phyloP scores from a whole-genome alignment of 53 echinoderm and acorn worm species.

The Holothuria leucospilota region DNA sequence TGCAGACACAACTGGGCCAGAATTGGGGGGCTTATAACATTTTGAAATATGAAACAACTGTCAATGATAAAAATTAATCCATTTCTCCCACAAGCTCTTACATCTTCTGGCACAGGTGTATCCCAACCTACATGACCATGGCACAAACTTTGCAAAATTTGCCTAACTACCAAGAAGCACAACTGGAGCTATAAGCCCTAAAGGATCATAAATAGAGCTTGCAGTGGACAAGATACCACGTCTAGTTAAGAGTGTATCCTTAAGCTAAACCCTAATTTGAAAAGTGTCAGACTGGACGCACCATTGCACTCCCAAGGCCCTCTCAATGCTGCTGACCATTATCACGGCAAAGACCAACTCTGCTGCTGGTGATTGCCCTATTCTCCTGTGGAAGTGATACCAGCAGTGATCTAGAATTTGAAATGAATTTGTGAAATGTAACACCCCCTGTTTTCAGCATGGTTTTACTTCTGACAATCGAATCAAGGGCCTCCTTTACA shows the following conservation, averaged over 20 bases:
- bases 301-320: constrained; percentile 40
- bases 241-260: constrained; percentile 42
- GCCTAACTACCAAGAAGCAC: constrained; percentile 51
- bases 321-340: constrained; percentile 8
- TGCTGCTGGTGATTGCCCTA: constrained; percentile 24
- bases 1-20: background rate
- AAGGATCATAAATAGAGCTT: constrained; percentile 75
- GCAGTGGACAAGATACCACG: constrained; percentile 66
- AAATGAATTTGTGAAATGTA: constrained; percentile 67
- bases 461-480: constrained; percentile 35
- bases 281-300: constrained; percentile 57
- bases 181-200: constrained; percentile 59
- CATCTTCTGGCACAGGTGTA: constrained; percentile 42
- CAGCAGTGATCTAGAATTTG: constrained; percentile 58
- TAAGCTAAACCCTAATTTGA: constrained; percentile 38
- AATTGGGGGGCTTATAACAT: constrained; percentile 12
- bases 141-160: constrained; percentile 56
- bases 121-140: constrained; percentile 50
- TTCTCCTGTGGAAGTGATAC: constrained; percentile 53
- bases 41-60: background rate
- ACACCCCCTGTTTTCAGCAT: constrained; percentile 61
- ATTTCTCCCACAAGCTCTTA: constrained; percentile 41
- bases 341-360: background rate
- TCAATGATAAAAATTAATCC: background rate
- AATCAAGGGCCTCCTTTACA: constrained; percentile 52